A percentile compares a stretch with the other conserved stretches of the same genome.
Evolutionary conservation across 2,797 vertebrate genomes (phyloP).

Genomic region (Lepus oiostolus): DNA sequence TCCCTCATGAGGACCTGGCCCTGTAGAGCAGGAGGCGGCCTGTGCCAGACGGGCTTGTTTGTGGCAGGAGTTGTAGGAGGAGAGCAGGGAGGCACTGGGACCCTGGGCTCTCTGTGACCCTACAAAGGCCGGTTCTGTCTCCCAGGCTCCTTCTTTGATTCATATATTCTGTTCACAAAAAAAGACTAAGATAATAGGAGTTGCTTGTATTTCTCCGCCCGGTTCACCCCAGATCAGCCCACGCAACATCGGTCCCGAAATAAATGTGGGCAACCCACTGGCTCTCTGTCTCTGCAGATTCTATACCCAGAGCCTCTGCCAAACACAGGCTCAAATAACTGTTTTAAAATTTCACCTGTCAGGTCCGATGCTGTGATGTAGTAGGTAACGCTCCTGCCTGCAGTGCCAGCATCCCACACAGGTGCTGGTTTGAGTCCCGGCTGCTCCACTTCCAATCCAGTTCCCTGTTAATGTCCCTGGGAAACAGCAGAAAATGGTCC

Average conservation of each 20-base stretch:
- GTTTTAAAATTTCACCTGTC: too few species aligned
- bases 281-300: too few species aligned
- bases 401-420: too few species aligned
- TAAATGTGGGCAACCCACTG: background rate
- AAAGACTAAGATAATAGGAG: conserved; percentile 35
- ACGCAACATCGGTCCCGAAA: background rate
- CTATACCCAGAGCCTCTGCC: too few species aligned
- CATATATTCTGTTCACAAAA: background rate
- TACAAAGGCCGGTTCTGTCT: background rate
- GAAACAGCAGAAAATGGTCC: too few species aligned
- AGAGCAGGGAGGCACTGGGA: background rate
- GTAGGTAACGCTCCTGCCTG: too few species aligned
- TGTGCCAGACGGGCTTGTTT: background rate
- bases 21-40: background rate
- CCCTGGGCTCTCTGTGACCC: background rate
- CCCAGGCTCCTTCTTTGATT: background rate
- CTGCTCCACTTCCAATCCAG: too few species aligned
- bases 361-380: too few species aligned
- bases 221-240: background rate
- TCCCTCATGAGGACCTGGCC: background rate
- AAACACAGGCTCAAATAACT: too few species aligned
- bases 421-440: too few species aligned
- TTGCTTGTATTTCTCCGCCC: background rate
- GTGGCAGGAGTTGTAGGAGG: background rate
- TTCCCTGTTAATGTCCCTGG: too few species aligned